These are phyloP conservation scores for Nasonia vitripennis DNA, from an alignment of 1,140 invertebrate species.

Conservation along the genomic window DNA sequence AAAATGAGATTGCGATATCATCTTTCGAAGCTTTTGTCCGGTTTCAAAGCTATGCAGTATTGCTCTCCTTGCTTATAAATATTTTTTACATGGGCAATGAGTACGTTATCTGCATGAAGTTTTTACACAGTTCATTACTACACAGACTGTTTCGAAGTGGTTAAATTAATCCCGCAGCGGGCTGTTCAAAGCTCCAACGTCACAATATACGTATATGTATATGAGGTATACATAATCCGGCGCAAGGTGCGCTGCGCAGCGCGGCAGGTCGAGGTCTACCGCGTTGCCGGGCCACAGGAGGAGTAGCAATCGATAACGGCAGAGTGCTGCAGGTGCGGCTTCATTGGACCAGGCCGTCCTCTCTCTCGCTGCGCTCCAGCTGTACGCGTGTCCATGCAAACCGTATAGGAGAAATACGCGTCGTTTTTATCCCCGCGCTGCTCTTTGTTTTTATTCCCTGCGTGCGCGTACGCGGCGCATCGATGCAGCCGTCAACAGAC, in stretches of 20 bases:
- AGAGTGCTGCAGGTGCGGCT: constrained; percentile 18
- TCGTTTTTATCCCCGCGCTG: not conserved
- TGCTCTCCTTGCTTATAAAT: too few species aligned
- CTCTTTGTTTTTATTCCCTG: not conserved
- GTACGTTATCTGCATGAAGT: too few species aligned
- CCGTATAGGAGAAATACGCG: not conserved
- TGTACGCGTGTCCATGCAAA: not conserved
- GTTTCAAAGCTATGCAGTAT: not conserved
- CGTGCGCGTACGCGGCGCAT: not conserved
- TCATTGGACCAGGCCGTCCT: not conserved
- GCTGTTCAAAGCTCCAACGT: too few species aligned
- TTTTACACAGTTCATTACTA: too few species aligned
- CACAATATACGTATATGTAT: not conserved
- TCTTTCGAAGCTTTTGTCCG: not conserved
- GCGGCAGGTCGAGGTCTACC: constrained; percentile 9
- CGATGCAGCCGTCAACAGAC: not conserved
- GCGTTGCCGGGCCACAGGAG: constrained; percentile 19
- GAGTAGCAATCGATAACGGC: constrained; percentile 23
- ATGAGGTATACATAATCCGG: not conserved
- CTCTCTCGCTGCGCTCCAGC: not conserved
- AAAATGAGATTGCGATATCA: not conserved
- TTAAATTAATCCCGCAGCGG: not conserved
- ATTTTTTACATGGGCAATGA: too few species aligned
- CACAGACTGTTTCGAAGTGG: too few species aligned
- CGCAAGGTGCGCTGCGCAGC: constrained; percentile 26